Conservation (phyloP, 2,113 vertebrate genomes). For the Lepus americanus region DNA sequence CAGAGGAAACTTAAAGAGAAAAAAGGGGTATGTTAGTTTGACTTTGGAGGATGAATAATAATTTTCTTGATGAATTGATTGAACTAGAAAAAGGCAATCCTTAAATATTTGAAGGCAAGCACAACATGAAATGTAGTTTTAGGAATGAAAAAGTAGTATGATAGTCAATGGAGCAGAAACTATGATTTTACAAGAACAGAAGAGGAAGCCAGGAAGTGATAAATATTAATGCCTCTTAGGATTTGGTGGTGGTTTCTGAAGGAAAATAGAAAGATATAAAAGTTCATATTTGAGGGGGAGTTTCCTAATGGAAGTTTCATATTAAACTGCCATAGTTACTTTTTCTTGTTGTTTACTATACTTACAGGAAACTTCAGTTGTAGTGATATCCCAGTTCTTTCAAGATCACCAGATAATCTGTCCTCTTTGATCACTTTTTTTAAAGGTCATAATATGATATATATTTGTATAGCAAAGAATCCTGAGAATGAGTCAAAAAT, state of each 20-base stretch:
- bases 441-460: constrained; percentile 10
- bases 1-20: constrained; percentile 28
- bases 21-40: not conserved
- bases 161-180: constrained; percentile 23
- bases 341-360: constrained; percentile 21
- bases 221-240: not conserved
- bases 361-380: not conserved
- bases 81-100: constrained; percentile 24
- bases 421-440: constrained; percentile 30
- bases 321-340: constrained; percentile 2
- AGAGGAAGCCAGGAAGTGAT: not conserved
- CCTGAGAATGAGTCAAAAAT: constrained; percentile 1
- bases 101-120: not conserved
- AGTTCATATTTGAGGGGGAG: constrained; percentile 24
- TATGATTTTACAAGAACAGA: not conserved
- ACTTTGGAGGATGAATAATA: not conserved
- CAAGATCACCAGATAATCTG: constrained; percentile 36
- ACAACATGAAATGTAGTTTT: not conserved
- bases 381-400: constrained; percentile 20
- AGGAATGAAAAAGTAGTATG: not conserved
- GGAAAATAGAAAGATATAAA: not conserved
- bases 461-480: constrained; percentile 41
- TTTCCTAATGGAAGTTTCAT: constrained; percentile 42
- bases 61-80: constrained; percentile 22
- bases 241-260: not conserved